A percentile compares a stretch with the other conserved stretches of the same genome.
These are phyloP conservation scores for Drosophila guanche DNA, from an alignment of 1,140 invertebrate species.

Conservation along the genomic window DNA sequence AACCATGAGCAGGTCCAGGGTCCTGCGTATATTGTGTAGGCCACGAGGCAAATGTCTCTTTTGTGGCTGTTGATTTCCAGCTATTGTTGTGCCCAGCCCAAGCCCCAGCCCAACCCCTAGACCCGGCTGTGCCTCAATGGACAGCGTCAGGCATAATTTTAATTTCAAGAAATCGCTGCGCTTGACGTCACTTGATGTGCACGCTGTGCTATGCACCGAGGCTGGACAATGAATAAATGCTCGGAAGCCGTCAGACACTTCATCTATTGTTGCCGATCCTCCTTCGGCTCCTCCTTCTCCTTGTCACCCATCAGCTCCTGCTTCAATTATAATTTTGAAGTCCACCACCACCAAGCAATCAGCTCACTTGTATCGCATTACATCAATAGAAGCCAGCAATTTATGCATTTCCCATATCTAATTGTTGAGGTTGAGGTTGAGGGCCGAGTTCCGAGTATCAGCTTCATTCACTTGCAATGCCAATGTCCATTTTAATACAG, in stretches of 20 bases:
- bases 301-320: slow-evolving; percentile 18
- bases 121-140: slow-evolving; percentile 36
- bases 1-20: slow-evolving; percentile 1
- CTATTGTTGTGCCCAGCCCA: slow-evolving; percentile 56
- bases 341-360: slow-evolving; percentile 24
- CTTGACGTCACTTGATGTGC: slow-evolving; percentile 63
- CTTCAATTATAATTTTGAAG: slow-evolving; percentile 63
- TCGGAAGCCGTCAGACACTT: slow-evolving; percentile 1
- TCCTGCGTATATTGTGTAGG: slow-evolving; percentile 32
- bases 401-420: slow-evolving; percentile 25
- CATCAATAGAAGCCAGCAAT: slow-evolving; percentile 40
- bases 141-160: slow-evolving; percentile 72
- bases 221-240: slow-evolving; percentile 27
- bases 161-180: slow-evolving; percentile 73
- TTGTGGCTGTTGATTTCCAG: slow-evolving; percentile 78
- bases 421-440: slow-evolving; percentile 12
- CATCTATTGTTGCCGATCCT: slow-evolving; percentile 22
- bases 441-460: neutral
- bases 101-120: neutral
- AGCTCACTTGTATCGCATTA: slow-evolving; percentile 43
- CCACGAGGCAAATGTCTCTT: slow-evolving; percentile 56
- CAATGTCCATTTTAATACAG: slow-evolving; percentile 10
- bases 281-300: too few relatives aligned
- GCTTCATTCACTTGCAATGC: slow-evolving; percentile 34
- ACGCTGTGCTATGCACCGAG: slow-evolving; percentile 24